Evolutionary conservation across 2,888 invertebrate genomes (phyloP).

Genomic region (Tenthredo notha): DNA sequence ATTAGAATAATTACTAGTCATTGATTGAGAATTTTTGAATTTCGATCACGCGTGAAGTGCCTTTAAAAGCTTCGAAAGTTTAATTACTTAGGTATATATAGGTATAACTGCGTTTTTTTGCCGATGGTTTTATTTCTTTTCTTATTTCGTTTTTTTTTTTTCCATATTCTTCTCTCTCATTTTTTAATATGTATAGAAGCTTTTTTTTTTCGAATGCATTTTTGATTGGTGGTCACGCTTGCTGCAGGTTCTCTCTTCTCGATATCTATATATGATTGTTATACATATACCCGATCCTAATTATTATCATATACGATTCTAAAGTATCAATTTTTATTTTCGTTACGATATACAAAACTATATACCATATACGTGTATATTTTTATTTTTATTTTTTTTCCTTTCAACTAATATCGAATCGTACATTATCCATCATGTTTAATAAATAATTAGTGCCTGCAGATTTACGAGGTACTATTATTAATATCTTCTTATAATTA

Average conservation of each 20-base stretch:
- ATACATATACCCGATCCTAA: not conserved
- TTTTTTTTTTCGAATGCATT: conserved; percentile 67
- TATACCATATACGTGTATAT: not conserved
- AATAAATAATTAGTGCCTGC: conserved; percentile 4
- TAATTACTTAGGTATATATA: not conserved
- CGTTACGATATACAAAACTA: not conserved
- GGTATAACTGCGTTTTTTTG: conserved; percentile 1
- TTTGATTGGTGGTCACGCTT: conserved; percentile 61
- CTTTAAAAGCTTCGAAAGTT: not conserved
- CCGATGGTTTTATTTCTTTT: not conserved
- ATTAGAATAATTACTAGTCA: not conserved
- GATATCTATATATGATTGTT: conserved; percentile 31
- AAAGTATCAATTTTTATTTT: conserved; percentile 21
- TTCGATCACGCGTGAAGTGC: not conserved
- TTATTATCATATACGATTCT: not conserved
- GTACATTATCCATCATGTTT: not conserved
- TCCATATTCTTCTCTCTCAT: not conserved
- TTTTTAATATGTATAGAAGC: not conserved
- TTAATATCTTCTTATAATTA: not conserved
- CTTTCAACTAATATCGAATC: not conserved
- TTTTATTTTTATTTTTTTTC: not conserved
- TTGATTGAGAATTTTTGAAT: conserved; percentile 9
- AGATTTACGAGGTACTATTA: not conserved
- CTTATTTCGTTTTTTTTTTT: not conserved
- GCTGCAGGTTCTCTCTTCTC: conserved; percentile 52